Conservation (phyloP, 2,888 invertebrate species). For the Metellina segmentata region DNA sequence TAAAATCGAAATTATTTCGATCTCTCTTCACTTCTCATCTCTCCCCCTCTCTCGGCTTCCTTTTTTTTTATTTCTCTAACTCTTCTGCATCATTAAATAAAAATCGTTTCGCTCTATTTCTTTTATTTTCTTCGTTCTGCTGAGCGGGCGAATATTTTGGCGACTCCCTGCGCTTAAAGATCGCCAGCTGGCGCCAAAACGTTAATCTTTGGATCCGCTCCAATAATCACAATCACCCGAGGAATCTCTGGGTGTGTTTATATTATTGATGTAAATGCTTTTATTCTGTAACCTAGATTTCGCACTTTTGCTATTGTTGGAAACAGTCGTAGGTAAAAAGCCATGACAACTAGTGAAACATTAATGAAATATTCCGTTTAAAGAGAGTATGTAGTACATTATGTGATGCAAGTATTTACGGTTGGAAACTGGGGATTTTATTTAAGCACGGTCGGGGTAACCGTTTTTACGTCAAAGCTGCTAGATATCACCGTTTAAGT, state of each 20-base stretch:
- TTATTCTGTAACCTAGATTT: background rate
- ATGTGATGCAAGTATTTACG: no score
- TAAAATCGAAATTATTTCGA: background rate
- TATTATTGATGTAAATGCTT: background rate
- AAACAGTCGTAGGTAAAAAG: background rate
- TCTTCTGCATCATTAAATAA: conserved; percentile 1
- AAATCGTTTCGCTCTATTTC: conserved; percentile 1
- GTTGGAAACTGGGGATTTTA: no score
- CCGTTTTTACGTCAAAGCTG: no score
- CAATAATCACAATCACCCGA: background rate
- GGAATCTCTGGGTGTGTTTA: background rate
- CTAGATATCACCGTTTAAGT: no score
- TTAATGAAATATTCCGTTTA: background rate
- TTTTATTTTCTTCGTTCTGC: background rate
- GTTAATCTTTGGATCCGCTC: background rate
- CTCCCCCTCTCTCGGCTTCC: background rate
- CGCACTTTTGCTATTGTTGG: background rate
- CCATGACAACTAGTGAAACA: background rate
- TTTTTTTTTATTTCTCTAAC: background rate
- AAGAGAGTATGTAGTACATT: no score
- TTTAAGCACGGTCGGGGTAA: no score
- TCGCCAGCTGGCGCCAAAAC: background rate
- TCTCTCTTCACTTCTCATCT: background rate
- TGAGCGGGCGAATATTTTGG: background rate
- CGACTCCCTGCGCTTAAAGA: background rate